Evolutionary conservation across 2,113 vertebrate genomes (phyloP), one percentile per base, ranked within the genome.

Genomic region (Elephas maximus): DNA sequence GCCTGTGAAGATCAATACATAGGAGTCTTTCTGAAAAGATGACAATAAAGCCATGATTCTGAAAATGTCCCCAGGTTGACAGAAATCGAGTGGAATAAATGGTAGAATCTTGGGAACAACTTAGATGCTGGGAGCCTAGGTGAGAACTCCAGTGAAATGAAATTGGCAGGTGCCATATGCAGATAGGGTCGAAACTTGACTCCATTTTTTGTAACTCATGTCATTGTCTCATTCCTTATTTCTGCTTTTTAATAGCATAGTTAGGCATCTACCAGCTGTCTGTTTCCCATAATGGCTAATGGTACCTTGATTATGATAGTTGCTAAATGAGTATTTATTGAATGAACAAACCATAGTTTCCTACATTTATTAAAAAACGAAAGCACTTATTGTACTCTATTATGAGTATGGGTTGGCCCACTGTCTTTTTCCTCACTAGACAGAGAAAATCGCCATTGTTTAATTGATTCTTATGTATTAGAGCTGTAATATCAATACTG

Each of bases 161-260:
- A 18, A 0, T 0, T 5, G 33, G 90, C 45, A 1, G 15, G 18
- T 1, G 1, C 17, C 14, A 23, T 2, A 0, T 0, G 5, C 12
- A 77, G 1, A 69, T 9, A 12, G 2, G 18, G 1, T 18, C 30
- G 4, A 11, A 21, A 51, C 6, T 33, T 67, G 6, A 8, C 23
- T 2, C 0, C 0, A 7, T 6, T 2, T 45, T 26, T 26, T 33
- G 28, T 65, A 37, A 8, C 37, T 14, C 33, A 11, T 2, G 1
- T 21, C 3, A 2, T 11, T 0, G 26, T 4, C 33, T 26, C 4
- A 0, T 24, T 41, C 48, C 63, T 81, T 17, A 18, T 1, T 60
- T 18, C 45, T 53, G 23, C 45, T 76, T 51, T 37, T 78, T 11
- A 51, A 4, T 1, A 0, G 6, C 17, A 26, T 20, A 1, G 6